phyloP scores from a whole-genome alignment of 2,113 vertebrate species.

The Empidonax traillii region DNA sequence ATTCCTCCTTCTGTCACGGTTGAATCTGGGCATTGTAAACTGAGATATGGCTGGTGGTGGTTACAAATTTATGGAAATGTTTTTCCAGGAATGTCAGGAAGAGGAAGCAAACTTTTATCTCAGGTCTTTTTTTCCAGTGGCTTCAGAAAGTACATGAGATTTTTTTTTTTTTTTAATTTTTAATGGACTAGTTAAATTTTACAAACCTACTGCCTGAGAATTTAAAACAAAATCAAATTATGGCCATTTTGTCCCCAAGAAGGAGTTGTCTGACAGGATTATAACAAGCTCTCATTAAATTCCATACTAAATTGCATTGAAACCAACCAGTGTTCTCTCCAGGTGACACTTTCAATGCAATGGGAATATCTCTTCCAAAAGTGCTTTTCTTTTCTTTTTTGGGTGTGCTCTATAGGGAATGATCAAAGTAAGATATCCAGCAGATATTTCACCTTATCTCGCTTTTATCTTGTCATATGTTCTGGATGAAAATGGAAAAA shows the following conservation, averaged over 20 bases:
- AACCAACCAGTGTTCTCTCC: background rate
- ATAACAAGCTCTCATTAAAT: background rate
- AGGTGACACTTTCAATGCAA: background rate
- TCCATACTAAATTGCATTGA: background rate
- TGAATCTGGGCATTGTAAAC: background rate
- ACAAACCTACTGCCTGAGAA: background rate
- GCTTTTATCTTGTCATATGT: background rate
- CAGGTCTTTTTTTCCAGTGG: background rate
- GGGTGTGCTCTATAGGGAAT: background rate
- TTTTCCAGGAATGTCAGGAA: background rate
- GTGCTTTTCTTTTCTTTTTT: background rate
- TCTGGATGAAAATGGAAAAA: background rate
- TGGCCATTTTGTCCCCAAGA: background rate
- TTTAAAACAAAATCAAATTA: background rate
- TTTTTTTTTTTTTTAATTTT: background rate
- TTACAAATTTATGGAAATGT: background rate
- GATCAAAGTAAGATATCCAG: background rate
- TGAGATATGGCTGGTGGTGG: background rate
- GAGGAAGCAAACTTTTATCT: background rate
- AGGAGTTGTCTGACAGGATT: background rate
- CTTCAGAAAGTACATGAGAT: background rate
- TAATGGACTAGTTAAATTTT: background rate
- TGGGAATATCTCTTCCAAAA: background rate
- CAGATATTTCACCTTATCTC: background rate
- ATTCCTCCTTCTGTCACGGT: background rate